A percentile compares a stretch with the other conserved stretches of the same genome.
Conservation (phyloP, 2,888 invertebrate species). For the Noctua janthe region DNA sequence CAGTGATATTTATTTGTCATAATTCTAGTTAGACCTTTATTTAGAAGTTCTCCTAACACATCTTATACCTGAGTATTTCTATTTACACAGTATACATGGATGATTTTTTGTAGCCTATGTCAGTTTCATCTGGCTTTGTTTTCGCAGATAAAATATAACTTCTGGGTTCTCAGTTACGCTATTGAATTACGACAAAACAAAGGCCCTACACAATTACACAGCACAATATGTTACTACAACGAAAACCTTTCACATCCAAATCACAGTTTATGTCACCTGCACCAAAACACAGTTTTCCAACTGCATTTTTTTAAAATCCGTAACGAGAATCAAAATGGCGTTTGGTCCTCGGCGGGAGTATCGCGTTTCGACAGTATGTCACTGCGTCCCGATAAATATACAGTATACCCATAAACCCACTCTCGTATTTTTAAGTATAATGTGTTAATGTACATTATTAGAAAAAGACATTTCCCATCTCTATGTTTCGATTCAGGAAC, state of each 20-base stretch:
- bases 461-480: background rate
- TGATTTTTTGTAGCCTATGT: background rate
- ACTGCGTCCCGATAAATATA: constrained; percentile 52
- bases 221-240: background rate
- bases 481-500: background rate
- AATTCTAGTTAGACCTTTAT: background rate
- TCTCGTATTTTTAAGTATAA: constrained; percentile 62
- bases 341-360: constrained; percentile 64
- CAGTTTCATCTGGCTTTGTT: background rate
- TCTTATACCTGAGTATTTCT: background rate
- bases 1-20: background rate
- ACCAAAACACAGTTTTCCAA: constrained; percentile 9
- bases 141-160: too few relatives aligned
- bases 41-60: background rate
- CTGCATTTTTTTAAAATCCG: constrained; percentile 32
- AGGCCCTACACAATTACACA: background rate
- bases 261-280: constrained; percentile 9
- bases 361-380: constrained; percentile 68
- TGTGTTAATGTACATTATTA: background rate
- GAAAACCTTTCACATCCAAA: constrained; percentile 5
- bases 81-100: background rate
- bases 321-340: constrained; percentile 47
- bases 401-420: constrained; percentile 72
- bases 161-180: background rate
- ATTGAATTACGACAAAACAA: background rate